Evolutionary conservation across 2,113 vertebrate genomes (phyloP).

Genomic region (Beaufortia kweichowensis): DNA sequence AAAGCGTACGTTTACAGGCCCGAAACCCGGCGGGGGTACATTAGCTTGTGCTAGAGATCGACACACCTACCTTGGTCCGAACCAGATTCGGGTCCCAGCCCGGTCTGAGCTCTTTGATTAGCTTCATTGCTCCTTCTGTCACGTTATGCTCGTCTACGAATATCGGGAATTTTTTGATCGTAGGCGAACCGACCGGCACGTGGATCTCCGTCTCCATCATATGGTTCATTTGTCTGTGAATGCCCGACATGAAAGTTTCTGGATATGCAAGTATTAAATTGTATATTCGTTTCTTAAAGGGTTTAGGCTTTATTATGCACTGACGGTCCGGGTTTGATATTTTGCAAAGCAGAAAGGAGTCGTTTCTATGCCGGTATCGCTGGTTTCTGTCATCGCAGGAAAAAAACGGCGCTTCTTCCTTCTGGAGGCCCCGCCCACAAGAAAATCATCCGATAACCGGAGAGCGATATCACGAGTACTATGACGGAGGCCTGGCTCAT

Average conservation of each 20-base stretch:
- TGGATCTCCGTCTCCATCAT: slow-evolving; percentile 77
- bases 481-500: slow-evolving; percentile 1
- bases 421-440: slow-evolving; percentile 55
- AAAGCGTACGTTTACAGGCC: neutral
- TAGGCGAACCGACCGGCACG: slow-evolving; percentile 74
- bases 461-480: neutral
- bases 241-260: slow-evolving; percentile 35
- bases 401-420: slow-evolving; percentile 37
- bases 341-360: neutral
- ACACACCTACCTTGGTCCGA: slow-evolving; percentile 83
- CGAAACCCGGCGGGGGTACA: neutral
- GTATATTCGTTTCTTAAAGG: neutral
- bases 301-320: neutral
- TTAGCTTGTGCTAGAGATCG: slow-evolving; percentile 24
- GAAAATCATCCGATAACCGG: slow-evolving; percentile 55
- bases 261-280: neutral
- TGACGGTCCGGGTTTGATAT: neutral
- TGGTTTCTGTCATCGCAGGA: slow-evolving; percentile 19
- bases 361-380: slow-evolving; percentile 22
- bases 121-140: slow-evolving; percentile 82
- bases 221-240: slow-evolving; percentile 49
- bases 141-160: slow-evolving; percentile 87
- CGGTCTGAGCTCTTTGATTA: slow-evolving; percentile 87
- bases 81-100: slow-evolving; percentile 79
- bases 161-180: slow-evolving; percentile 79